Conservation (phyloP, 2,888 invertebrate species). For the Tetheella fluctuosa region DNA sequence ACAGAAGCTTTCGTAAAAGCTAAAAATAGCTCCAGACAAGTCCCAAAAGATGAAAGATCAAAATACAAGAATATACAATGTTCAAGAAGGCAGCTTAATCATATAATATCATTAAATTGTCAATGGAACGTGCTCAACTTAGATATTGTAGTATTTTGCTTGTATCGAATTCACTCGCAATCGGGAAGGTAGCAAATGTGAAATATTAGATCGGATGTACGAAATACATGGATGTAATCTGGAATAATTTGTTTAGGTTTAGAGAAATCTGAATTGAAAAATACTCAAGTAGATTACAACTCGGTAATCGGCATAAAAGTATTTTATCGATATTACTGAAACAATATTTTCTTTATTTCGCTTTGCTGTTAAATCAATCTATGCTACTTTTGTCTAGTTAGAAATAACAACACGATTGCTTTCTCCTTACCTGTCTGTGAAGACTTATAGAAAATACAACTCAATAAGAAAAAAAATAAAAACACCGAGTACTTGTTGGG, state of each 20-base stretch:
- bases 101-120: constrained; percentile 46
- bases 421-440: neutral
- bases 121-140: constrained; percentile 37
- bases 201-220: constrained; percentile 27
- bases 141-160: constrained; percentile 55
- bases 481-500: constrained; percentile 1
- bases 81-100: neutral
- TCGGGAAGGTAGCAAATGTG: constrained; percentile 38
- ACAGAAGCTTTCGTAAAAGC: neutral
- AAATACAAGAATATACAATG: constrained; percentile 18
- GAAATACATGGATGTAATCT: neutral
- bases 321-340: too few species aligned
- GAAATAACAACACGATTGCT: neutral
- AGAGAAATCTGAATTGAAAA: too few species aligned
- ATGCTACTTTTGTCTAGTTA: neutral
- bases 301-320: too few species aligned
- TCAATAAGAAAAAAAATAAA: constrained; percentile 6
- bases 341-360: too few species aligned
- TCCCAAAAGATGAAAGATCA: neutral
- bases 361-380: neutral
- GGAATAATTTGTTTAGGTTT: neutral
- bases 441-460: neutral
- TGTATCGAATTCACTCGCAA: constrained; percentile 57
- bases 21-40: neutral
- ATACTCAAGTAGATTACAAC: too few species aligned